A percentile compares a stretch with the other conserved stretches of the same genome.
These are phyloP conservation scores for Loris lydekkerianus DNA, from an alignment of 2,797 vertebrate genomes.

Conservation along the genomic window DNA sequence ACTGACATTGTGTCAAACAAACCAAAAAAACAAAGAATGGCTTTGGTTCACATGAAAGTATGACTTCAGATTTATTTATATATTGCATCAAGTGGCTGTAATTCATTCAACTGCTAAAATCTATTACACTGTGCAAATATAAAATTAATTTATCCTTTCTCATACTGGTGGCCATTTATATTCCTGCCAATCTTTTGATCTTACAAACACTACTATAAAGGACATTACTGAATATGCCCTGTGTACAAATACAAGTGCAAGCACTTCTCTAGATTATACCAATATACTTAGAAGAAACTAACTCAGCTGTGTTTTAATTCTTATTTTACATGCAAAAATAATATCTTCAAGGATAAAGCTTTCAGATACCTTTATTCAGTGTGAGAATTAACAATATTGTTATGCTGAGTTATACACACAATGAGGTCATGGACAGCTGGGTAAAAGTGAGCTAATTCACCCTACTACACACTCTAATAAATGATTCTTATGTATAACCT, in stretches of 20 bases:
- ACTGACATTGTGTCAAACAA: too few species aligned
- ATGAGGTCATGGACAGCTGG: not conserved
- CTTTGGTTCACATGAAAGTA: slow-evolving; percentile 37
- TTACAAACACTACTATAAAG: not conserved
- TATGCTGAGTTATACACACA: slow-evolving; percentile 20
- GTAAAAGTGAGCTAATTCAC: not conserved
- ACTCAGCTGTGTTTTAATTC: not conserved
- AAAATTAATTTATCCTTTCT: slow-evolving; percentile 10
- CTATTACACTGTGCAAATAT: not conserved
- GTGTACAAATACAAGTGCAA: not conserved
- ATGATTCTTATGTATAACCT: not conserved
- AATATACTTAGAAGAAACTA: not conserved
- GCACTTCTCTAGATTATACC: slow-evolving; percentile 2
- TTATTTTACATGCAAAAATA: slow-evolving; percentile 5
- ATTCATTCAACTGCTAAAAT: not conserved
- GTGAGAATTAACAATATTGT: not conserved
- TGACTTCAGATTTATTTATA: not conserved
- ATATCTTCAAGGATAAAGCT: not conserved
- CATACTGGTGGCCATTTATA: not conserved
- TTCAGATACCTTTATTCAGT: slow-evolving; percentile 25
- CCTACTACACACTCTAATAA: not conserved
- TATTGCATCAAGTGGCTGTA: not conserved
- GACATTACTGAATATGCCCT: not conserved
- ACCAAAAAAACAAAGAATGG: too few species aligned
- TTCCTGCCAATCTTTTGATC: not conserved